Percentiles rank a stretch among this genome's conserved stretches.
Evolutionary conservation across 2,797 vertebrate genomes (phyloP).

Genomic region (Falco rusticolus): DNA sequence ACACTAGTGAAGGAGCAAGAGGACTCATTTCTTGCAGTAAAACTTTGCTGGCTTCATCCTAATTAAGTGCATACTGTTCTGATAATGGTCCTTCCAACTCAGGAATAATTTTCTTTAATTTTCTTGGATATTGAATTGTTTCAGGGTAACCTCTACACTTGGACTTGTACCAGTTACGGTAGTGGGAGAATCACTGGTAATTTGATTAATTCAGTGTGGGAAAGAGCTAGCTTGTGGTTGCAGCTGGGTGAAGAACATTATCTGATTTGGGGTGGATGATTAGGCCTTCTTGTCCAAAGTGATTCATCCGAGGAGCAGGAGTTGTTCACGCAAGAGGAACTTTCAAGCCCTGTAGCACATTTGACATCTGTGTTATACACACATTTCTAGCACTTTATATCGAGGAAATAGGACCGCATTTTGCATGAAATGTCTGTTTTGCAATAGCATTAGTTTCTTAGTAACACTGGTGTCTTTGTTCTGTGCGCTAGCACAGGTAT

Average conservation of each 20-base stretch:
- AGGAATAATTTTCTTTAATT: neutral
- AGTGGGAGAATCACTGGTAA: conserved; percentile 8
- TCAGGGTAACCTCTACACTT: neutral
- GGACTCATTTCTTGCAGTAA: neutral
- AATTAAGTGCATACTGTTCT: neutral
- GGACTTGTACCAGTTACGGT: neutral
- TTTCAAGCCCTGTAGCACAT: neutral
- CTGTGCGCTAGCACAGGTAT: neutral
- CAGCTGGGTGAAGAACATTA: conserved; percentile 24
- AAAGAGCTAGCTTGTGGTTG: neutral
- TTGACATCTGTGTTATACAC: neutral
- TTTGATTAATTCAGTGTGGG: neutral
- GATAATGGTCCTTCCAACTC: neutral
- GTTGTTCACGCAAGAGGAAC: neutral
- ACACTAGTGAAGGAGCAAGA: neutral
- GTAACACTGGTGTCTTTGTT: neutral
- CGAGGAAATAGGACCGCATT: neutral
- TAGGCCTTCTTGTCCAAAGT: neutral
- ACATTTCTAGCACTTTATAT: neutral
- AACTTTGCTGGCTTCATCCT: neutral
- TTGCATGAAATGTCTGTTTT: neutral
- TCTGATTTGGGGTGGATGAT: neutral
- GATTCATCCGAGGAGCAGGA: conserved; percentile 28
- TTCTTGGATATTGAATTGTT: neutral
- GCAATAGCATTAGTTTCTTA: neutral